Base-by-base conservation (phyloP, 64 coral and sea anemone genomes). In the Pocillopora damicornis region DNA sequence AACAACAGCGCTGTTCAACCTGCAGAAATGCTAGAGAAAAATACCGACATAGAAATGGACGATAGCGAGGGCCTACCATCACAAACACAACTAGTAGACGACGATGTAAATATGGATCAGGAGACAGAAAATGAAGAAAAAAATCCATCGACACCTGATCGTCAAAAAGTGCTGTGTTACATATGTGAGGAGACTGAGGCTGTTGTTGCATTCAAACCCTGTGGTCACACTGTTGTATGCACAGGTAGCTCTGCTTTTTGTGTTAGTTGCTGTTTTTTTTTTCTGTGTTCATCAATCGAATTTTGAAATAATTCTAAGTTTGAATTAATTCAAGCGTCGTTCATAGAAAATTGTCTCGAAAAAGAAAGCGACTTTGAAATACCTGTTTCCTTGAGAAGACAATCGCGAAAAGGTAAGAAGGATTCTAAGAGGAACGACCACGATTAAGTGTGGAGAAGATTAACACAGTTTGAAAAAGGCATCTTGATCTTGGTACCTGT, bases 111-210 rank as follows among this genome's bases (percentile, higher is more conserved):
- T 30, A 30, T 30, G 30, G 30, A 30, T 30, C 30, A 30, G 30
- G 30, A 30, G 30, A 30, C 30, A 30, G 30, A 30, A 30, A 30
- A 30, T 30, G 30, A 30, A 30, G 30, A 30, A 30, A 30, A 30
- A 30, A 0, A 30, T 30, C 30, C 30, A 30, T 30, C 30, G 30
- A 11, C 15, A 12, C 22, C 20, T 69, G 18, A 69, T 56, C 37
- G 37, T 13, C 18, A 84, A 57, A 57, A 58, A 11, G 63, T n/a
- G 8, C 35, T 35, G 45, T 92, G 90, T 88, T 57, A 72, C 34
- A 81, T 92, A 42, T 92, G 90, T 60, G 85, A 80, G 25, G 90
- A 92, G 18, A 79, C 14, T 66, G 76, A 79, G 64, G 90, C 90
- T 23, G 63, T 79, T 15, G 85, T 92, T 12, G 69, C 79, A 14